Evolutionary conservation across 2,113 vertebrate genomes (phyloP), one percentile per base, ranked within the genome.

Genomic region (Heloderma charlesbogerti): DNA sequence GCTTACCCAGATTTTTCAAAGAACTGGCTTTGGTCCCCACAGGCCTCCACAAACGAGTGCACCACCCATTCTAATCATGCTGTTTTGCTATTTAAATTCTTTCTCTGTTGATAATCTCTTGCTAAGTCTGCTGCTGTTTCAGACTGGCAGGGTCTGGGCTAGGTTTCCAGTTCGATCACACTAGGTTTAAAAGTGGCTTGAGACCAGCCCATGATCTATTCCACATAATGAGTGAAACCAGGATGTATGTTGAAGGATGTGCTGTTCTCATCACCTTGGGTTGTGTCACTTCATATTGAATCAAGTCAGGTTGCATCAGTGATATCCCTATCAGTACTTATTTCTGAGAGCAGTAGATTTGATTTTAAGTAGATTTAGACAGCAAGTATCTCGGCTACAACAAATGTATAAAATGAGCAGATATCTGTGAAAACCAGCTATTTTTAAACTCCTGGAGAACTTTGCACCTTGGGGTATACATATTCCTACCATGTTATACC

Each of bases 401-500:
- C 89, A 96, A 96, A 96, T 95, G 95, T 91, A 94, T 95, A 94
- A 96, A 97, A 96, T 96, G 93, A 97, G 95, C 90, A 85, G 77
- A 91, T 90, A 74, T 95, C 92, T 93, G 91, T 92, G 93, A 94
- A 90, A 95, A 94, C 92, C 89, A 93, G 94, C 88, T 94, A 95
- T 93, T 95, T 96, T 92, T 93, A 96, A 92, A 84, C 72, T 93
- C 88, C 88, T 84, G 93, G 93, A 93, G 93, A 94, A 95, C 75
- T 92, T 0, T 0, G 37, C 80, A 88, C 93, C 93, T 93, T 89
- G 82, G 37, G 90, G 0, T 84, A 67, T 71, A 43, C 40, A 54
- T 91, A 90, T 91, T 84, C 74, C 81, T 77, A 1, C 27, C 0
- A 3, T 60, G n/a, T 43, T 18, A 51, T 81, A 4, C 22, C 84